phyloP scores from a whole-genome alignment of 2,797 vertebrate genomes.

The Cyprinella venusta region DNA sequence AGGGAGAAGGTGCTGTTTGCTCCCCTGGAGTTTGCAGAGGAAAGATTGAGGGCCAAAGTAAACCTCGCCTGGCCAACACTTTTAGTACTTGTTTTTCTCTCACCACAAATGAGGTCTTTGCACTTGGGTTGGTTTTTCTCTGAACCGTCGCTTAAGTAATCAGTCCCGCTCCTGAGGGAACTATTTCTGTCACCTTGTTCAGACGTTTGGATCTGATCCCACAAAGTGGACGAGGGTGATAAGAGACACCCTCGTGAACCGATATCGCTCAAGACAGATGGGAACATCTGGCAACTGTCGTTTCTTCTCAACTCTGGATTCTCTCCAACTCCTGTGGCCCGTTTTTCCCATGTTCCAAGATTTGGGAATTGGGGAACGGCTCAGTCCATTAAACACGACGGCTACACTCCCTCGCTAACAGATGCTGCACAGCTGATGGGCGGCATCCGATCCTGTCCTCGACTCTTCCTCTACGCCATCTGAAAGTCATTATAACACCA shows the following conservation, averaged over 20 bases:
- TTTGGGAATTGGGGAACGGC: constrained; percentile 17
- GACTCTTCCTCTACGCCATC: constrained; percentile 23
- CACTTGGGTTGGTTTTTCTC: constrained; percentile 42
- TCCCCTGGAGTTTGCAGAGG: constrained; percentile 35
- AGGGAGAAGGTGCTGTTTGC: constrained; percentile 38
- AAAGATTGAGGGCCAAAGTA: constrained; percentile 49
- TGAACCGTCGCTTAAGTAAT: constrained; percentile 41
- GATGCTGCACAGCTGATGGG: constrained; percentile 48
- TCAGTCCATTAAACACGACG: constrained; percentile 16
- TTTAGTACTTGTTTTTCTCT: constrained; percentile 45
- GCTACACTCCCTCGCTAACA: constrained; percentile 29
- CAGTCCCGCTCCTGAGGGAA: constrained; percentile 14
- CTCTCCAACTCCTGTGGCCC: constrained; percentile 9
- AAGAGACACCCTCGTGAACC: background rate
- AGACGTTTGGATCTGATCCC: background rate
- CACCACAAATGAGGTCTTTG: constrained; percentile 40
- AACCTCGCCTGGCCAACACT: constrained; percentile 41
- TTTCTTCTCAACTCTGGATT: constrained; percentile 24
- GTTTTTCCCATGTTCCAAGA: constrained; percentile 14
- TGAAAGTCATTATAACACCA: constrained; percentile 35
- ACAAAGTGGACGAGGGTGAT: background rate
- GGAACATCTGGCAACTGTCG: constrained; percentile 39
- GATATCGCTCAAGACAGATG: constrained; percentile 26
- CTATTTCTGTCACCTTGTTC: constrained; percentile 23
- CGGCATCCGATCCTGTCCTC: constrained; percentile 20